Conservation (phyloP, 2,113 vertebrate genomes). For the Engystomops pustulosus region DNA sequence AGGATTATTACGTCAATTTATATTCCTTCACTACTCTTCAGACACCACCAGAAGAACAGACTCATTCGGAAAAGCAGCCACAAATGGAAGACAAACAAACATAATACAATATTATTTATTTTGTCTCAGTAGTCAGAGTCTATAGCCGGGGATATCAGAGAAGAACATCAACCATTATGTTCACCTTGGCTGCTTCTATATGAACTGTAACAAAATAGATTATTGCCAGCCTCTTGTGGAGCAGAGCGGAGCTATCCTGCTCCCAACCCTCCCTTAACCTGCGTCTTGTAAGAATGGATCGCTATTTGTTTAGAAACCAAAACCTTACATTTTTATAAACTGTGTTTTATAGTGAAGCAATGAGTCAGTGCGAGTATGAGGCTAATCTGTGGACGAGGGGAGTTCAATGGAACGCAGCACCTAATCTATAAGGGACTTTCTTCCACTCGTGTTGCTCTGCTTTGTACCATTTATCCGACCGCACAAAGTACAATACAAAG, state of each 20-base stretch:
- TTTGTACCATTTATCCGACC: slow-evolving; percentile 33
- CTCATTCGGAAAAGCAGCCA: slow-evolving; percentile 4
- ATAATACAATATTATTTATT: slow-evolving; percentile 43
- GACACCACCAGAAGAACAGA: slow-evolving; percentile 12
- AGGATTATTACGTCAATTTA: slow-evolving; percentile 36
- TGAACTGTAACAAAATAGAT: slow-evolving; percentile 54
- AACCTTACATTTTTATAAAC: slow-evolving; percentile 37
- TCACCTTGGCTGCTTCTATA: slow-evolving; percentile 47
- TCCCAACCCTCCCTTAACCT: slow-evolving; percentile 52
- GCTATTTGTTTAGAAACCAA: slow-evolving; percentile 49
- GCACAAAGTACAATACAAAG: slow-evolving; percentile 23
- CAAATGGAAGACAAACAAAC: slow-evolving; percentile 38
- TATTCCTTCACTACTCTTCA: slow-evolving; percentile 22
- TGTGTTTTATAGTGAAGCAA: slow-evolving; percentile 15
- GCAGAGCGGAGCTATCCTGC: slow-evolving; percentile 29
- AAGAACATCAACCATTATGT: slow-evolving; percentile 50
- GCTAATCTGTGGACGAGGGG: slow-evolving; percentile 32
- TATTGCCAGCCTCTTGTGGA: slow-evolving; percentile 41
- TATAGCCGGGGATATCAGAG: slow-evolving; percentile 36
- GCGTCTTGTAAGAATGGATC: slow-evolving; percentile 43
- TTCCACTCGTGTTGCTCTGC: slow-evolving; percentile 19
- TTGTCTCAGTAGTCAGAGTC: slow-evolving; percentile 37
- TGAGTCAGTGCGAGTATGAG: slow-evolving; percentile 26
- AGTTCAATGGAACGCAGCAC: slow-evolving; percentile 39
- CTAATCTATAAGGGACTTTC: slow-evolving; percentile 24